phyloP scores from a whole-genome alignment of 2,113 vertebrate species.

The Pelobates fuscus region DNA sequence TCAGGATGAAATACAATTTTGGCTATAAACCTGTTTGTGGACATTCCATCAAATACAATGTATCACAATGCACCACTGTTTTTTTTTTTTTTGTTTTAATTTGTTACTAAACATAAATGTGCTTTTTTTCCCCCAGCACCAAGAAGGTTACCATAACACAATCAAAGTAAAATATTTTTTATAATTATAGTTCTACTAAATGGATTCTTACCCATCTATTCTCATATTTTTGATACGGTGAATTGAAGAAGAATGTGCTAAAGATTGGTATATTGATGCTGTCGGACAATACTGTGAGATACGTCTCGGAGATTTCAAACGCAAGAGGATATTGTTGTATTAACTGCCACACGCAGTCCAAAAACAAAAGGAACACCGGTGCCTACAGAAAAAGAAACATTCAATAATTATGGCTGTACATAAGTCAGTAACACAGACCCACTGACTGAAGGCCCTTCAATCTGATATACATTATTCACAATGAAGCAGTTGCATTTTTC shows the following conservation, averaged over 20 bases:
- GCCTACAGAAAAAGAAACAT: conserved; percentile 59
- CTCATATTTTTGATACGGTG: conserved; percentile 71
- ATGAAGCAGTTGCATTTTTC: too few species aligned
- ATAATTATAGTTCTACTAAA: background rate
- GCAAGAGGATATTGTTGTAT: conserved; percentile 78
- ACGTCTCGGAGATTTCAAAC: conserved; percentile 88
- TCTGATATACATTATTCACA: too few species aligned
- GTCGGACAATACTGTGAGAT: conserved; percentile 85
- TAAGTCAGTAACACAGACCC: too few species aligned
- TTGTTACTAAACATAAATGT: too few species aligned
- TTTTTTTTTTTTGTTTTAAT: too few species aligned
- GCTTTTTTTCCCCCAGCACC: too few species aligned
- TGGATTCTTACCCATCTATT: conserved; percentile 66
- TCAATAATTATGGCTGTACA: background rate
- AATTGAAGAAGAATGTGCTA: conserved; percentile 89
- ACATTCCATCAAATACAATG: too few species aligned
- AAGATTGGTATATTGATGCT: conserved; percentile 83
- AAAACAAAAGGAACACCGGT: conserved; percentile 83
- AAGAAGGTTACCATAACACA: too few species aligned
- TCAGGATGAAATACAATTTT: too few species aligned
- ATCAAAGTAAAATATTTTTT: too few species aligned
- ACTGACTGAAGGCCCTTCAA: too few species aligned
- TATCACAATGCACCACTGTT: background rate
- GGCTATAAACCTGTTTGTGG: too few species aligned
- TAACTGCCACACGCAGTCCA: conserved; percentile 86